Evolutionary conservation across 1,140 invertebrate genomes (phyloP), one percentile per base, ranked within the genome.

Genomic region (Druon quercuslanigerum): DNA sequence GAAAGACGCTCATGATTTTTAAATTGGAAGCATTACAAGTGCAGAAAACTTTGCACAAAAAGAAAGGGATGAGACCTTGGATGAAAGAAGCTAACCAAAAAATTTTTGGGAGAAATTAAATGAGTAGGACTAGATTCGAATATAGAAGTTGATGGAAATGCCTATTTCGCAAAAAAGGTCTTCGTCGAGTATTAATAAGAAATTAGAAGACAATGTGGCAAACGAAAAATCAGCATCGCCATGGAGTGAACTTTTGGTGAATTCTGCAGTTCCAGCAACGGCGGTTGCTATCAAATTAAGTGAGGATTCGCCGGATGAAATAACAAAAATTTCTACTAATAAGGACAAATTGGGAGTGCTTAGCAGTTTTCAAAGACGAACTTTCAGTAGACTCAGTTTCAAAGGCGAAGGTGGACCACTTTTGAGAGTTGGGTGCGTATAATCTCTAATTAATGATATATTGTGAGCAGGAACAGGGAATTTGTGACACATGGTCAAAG

Each of bases 311-410:
- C 56, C 66, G 11, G 82, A 84, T 11, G 75, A 74, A 46, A 19
- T n/a, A 4, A 33, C 12, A 52, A 51, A 73, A 3, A 14, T 13
- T 52, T 40, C 52, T n/a, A 73, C n/a, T 16, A 33, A 66, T 66
- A 66, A 66, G 20, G 40, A 66, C n/a, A 66, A 66, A 66, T n/a
- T 66, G 2, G 60, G 60, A 40, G 60, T 66, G 14, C 13, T 66
- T 16, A 66, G 40, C 16, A 66, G 60, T 33, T 66, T 66, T 56
- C 86, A 87, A 51, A 83, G 84, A 40, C 76, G 87, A 56, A 85
- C 87, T 14, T 83, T 83, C 50, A 88, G 82, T 75, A 86, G 83
- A 73, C 83, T 87, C 71, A 88, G 88, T 50, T 87, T 88, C 72
- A 85, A 84, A 46, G 82, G 82, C 14, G 88, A 89, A 70, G 74